These are phyloP conservation scores for Drosophila mojavensis DNA, from an alignment of 1,140 invertebrate species.

Conservation along the genomic window DNA sequence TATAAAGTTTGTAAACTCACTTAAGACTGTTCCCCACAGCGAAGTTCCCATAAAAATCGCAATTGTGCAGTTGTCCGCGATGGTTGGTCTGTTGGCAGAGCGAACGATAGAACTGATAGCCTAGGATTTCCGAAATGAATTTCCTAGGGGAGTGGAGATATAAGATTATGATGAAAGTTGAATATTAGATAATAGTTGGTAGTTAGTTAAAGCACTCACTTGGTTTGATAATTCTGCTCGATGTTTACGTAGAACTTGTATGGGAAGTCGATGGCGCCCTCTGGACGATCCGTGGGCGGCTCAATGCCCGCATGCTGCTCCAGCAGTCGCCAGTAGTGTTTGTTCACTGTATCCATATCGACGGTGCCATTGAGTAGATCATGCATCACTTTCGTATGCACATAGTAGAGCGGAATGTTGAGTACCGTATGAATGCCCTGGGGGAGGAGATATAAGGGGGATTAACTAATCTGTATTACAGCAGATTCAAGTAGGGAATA, in stretches of 20 bases:
- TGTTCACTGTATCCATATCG: slow-evolving; percentile 85
- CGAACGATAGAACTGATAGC: slow-evolving; percentile 86
- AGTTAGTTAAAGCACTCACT: slow-evolving; percentile 46
- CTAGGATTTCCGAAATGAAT: slow-evolving; percentile 76
- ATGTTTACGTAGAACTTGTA: slow-evolving; percentile 81
- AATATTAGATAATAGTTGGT: not conserved
- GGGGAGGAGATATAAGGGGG: not conserved
- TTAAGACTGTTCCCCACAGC: slow-evolving; percentile 84
- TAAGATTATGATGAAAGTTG: not conserved
- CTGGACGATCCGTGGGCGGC: slow-evolving; percentile 85
- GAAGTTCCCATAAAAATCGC: slow-evolving; percentile 86
- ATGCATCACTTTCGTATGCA: slow-evolving; percentile 79
- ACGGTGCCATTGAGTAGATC: slow-evolving; percentile 69
- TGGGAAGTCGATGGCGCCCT: slow-evolving; percentile 87
- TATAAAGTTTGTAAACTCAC: slow-evolving; percentile 21
- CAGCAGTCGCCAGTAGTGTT: slow-evolving; percentile 86
- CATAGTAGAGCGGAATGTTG: slow-evolving; percentile 74
- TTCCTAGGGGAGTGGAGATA: slow-evolving; percentile 43
- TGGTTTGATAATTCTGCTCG: slow-evolving; percentile 73
- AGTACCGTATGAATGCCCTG: slow-evolving; percentile 77
- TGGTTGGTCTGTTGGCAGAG: slow-evolving; percentile 86
- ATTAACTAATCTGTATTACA: too few species aligned
- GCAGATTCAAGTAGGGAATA: too few species aligned
- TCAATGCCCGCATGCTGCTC: slow-evolving; percentile 87
- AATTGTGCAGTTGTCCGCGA: slow-evolving; percentile 85